These are phyloP conservation scores for Teleogryllus oceanicus DNA, from an alignment of 2,888 invertebrate genomes.

Conservation along the genomic window DNA sequence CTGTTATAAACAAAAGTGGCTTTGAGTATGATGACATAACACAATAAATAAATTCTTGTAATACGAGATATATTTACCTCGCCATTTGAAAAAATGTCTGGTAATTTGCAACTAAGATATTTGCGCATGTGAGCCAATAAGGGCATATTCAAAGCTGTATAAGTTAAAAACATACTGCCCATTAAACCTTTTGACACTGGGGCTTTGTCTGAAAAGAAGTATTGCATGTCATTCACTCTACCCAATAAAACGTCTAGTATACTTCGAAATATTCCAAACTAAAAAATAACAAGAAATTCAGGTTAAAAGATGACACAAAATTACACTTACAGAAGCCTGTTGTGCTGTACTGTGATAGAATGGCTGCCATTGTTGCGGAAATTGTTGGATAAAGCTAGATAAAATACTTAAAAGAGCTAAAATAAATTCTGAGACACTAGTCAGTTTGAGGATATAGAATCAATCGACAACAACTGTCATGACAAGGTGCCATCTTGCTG, in stretches of 20 bases:
- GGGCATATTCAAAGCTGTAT: conserved; percentile 50
- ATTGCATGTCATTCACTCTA: background rate
- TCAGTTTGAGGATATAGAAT: background rate
- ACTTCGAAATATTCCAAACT: background rate
- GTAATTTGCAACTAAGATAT: conserved; percentile 48
- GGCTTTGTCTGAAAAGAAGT: conserved; percentile 47
- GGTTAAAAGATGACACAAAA: background rate
- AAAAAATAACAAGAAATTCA: too few relatives aligned
- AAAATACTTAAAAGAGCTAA: background rate
- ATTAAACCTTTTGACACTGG: conserved; percentile 51
- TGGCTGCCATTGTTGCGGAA: conserved; percentile 41
- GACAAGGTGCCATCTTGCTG: conserved; percentile 9
- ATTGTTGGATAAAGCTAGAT: background rate
- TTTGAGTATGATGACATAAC: background rate
- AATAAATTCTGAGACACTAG: background rate
- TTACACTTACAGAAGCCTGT: conserved; percentile 46
- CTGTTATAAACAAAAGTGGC: conserved; percentile 40
- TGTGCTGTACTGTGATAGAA: conserved; percentile 45
- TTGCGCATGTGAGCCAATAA: conserved; percentile 46
- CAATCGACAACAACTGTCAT: background rate
- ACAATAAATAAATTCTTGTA: background rate
- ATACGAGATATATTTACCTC: conserved; percentile 30
- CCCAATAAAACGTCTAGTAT: background rate
- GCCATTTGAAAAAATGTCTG: conserved; percentile 44
- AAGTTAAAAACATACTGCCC: conserved; percentile 49